A percentile compares a stretch with the other conserved stretches of the same genome.
Conservation (phyloP, 2,113 vertebrate genomes). For the Vanacampus margaritifer region DNA sequence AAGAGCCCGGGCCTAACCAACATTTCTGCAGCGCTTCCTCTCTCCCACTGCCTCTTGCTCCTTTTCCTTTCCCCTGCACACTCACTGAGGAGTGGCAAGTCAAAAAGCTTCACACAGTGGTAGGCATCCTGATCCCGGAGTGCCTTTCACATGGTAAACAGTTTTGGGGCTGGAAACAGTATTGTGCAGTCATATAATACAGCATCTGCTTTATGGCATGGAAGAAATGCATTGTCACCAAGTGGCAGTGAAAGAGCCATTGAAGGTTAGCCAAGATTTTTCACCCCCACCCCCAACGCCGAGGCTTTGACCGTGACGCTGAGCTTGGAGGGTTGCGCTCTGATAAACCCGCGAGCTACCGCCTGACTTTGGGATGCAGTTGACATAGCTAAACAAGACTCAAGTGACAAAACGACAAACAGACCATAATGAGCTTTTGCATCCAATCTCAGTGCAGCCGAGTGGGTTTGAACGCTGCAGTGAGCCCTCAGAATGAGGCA, state of each 20-base stretch:
- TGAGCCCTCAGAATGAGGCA: slow-evolving; percentile 41
- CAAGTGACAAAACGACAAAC: slow-evolving; percentile 24
- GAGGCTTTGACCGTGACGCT: slow-evolving; percentile 47
- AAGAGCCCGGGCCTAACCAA: background rate
- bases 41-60: slow-evolving; percentile 51
- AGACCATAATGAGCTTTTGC: slow-evolving; percentile 32
- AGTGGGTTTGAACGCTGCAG: slow-evolving; percentile 52
- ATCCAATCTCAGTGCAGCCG: slow-evolving; percentile 37
- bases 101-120: slow-evolving; percentile 67
- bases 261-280: slow-evolving; percentile 57
- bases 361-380: slow-evolving; percentile 5
- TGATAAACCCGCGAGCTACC: slow-evolving; percentile 20
- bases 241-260: slow-evolving; percentile 63
- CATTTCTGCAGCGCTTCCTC: slow-evolving; percentile 65
- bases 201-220: slow-evolving; percentile 74
- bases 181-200: slow-evolving; percentile 65
- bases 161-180: slow-evolving; percentile 59
- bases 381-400: slow-evolving; percentile 8
- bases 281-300: slow-evolving; percentile 20
- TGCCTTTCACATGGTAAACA: slow-evolving; percentile 73
- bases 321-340: slow-evolving; percentile 48
- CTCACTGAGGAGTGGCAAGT: slow-evolving; percentile 67
- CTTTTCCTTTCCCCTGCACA: slow-evolving; percentile 54
- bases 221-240: slow-evolving; percentile 72
- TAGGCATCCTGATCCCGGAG: slow-evolving; percentile 62